A percentile compares a stretch with the other conserved stretches of the same genome.
Conservation (phyloP, 2,113 vertebrate species). For the Myotis davidii region DNA sequence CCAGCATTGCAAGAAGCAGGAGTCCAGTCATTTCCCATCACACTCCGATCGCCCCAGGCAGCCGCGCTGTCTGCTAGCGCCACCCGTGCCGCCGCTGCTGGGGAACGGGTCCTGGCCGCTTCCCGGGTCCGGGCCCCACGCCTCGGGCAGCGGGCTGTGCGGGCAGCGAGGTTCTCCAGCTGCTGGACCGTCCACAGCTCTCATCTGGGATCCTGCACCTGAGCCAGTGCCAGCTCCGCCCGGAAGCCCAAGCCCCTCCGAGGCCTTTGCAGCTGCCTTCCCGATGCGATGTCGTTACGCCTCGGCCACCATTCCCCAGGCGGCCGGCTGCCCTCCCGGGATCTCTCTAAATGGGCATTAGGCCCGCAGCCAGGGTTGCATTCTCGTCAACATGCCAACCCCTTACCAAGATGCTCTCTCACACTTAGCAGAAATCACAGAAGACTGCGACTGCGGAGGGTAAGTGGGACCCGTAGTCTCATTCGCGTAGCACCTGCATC, state of each 20-base stretch:
- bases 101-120: fast-evolving
- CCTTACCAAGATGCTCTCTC: not conserved
- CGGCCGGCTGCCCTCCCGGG: not conserved
- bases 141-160: fast-evolving
- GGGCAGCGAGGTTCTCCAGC: not conserved
- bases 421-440: not conserved
- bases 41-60: fast-evolving
- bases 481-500: no score
- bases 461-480: not conserved
- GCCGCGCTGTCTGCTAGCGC: fast-evolving
- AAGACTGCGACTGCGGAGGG: fast-evolving
- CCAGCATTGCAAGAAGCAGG: not conserved
- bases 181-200: not conserved
- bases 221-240: not conserved
- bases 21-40: fast-evolving
- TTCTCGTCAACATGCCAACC: not conserved
- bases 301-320: not conserved
- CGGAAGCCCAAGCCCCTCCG: not conserved
- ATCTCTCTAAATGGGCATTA: constrained; percentile 32
- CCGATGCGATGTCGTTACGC: not conserved
- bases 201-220: not conserved
- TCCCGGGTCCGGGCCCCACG: not conserved
- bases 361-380: constrained; percentile 13
- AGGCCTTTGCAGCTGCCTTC: not conserved
- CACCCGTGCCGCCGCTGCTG: fast-evolving